Conservation (phyloP, 2,797 vertebrate genomes). For the Sparidentex hasta region DNA sequence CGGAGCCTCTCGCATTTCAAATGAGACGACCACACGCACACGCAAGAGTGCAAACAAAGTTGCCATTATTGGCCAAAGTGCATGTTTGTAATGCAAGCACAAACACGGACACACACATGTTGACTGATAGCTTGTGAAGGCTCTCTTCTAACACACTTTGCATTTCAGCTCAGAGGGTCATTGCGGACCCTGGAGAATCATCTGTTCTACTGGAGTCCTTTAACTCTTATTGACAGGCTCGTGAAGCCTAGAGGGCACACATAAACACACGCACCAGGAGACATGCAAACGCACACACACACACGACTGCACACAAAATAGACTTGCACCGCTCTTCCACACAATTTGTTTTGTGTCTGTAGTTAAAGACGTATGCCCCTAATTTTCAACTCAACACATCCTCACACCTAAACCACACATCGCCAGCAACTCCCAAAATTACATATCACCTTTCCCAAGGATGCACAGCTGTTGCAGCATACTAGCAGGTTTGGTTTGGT, state of each 20-base stretch:
- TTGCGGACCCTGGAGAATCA: constrained; percentile 61
- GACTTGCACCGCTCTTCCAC: no score
- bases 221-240: constrained; percentile 73
- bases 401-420: no score
- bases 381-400: no score
- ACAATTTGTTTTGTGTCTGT: no score
- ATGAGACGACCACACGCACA: constrained; percentile 23
- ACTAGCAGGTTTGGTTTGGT: no score
- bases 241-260: constrained; percentile 37
- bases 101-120: constrained; percentile 30
- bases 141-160: constrained; percentile 60
- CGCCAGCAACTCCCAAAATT: no score
- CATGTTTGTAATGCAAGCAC: constrained; percentile 46
- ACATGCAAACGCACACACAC: background rate
- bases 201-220: constrained; percentile 62
- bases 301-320: background rate
- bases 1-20: constrained; percentile 30
- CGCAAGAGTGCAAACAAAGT: constrained; percentile 34
- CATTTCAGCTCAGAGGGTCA: constrained; percentile 69
- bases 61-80: constrained; percentile 55
- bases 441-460: no score
- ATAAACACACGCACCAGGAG: constrained; percentile 14
- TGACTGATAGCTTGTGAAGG: constrained; percentile 75
- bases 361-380: no score
- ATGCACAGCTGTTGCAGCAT: no score